Conservation (phyloP, 2,888 invertebrate species). For the Tortricodes alternella region DNA sequence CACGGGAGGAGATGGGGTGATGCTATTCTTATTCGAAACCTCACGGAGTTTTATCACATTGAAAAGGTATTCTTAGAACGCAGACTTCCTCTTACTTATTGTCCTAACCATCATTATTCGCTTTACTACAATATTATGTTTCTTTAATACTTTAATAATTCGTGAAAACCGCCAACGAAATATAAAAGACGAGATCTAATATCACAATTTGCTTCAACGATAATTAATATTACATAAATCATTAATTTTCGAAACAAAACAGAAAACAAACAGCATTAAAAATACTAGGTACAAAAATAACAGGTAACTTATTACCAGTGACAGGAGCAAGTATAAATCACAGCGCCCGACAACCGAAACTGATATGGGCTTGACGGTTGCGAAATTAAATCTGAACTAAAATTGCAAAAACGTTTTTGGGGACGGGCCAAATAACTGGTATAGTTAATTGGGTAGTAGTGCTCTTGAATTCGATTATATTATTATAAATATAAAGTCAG, state of each 20-base stretch:
- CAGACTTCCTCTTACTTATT: no score
- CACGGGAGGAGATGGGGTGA: no score
- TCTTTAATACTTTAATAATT: no score
- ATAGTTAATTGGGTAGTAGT: not conserved
- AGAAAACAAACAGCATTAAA: not conserved
- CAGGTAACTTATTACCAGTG: conserved; percentile 9
- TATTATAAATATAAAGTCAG: no score
- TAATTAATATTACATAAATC: not conserved
- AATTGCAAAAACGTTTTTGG: conserved; percentile 18
- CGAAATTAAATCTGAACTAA: conserved; percentile 30
- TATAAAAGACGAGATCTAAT: no score
- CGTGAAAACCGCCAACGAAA: no score
- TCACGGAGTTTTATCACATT: no score
- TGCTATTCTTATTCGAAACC: no score
- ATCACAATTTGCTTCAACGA: no score
- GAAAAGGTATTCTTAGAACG: no score
- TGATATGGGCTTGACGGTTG: conserved; percentile 21
- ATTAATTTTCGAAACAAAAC: not conserved
- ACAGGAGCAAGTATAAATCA: conserved; percentile 30
- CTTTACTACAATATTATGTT: no score
- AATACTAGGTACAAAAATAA: conserved; percentile 9
- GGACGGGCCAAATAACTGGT: conserved; percentile 2
- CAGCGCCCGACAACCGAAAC: conserved; percentile 16
- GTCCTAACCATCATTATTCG: no score
- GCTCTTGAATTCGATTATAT: not conserved